Percentiles rank a stretch among this genome's conserved stretches.
Conservation (phyloP, 2,888 invertebrate species). For the Onchidella celtica region DNA sequence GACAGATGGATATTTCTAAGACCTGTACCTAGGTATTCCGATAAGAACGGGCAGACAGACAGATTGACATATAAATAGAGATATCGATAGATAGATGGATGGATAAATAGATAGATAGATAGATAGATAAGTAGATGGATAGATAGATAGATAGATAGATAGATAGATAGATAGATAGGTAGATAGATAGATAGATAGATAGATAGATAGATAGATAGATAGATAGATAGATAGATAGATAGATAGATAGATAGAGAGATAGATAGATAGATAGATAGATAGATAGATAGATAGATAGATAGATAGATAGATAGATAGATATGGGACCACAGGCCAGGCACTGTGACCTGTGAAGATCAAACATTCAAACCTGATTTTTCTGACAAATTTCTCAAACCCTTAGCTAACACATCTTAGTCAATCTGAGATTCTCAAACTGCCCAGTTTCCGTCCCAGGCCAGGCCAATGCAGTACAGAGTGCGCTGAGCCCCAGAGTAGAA, state of each 20-base stretch:
- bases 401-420: no score
- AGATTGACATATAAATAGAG: no score
- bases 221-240: background rate
- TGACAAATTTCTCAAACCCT: no score
- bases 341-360: no score
- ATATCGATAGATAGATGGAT: constrained; percentile 9
- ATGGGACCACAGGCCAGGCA: background rate
- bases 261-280: background rate
- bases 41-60: no score
- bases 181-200: background rate
- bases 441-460: no score
- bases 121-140: background rate
- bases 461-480: no score
- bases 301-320: background rate
- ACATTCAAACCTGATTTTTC: no score
- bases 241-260: background rate
- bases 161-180: background rate
- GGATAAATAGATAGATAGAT: background rate
- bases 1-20: no score
- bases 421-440: no score
- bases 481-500: no score
- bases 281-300: background rate
- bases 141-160: background rate
- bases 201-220: background rate
- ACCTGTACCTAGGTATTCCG: no score